phyloP scores from a whole-genome alignment of 2,113 vertebrate genomes.

The Menura novaehollandiae region DNA sequence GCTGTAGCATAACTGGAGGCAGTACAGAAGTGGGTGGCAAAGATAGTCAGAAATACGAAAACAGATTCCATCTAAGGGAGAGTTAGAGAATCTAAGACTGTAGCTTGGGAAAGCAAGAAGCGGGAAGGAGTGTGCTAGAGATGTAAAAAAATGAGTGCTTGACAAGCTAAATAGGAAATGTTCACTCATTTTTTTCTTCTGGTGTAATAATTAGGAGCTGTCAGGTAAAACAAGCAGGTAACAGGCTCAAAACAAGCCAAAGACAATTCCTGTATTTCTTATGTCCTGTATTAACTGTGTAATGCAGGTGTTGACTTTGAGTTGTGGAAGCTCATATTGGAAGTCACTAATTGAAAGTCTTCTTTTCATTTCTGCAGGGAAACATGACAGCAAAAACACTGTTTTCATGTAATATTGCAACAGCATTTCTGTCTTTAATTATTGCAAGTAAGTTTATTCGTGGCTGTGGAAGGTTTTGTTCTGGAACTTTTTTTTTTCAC shows the following conservation, averaged over 20 bases:
- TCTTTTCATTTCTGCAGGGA: not conserved
- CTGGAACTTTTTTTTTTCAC: not conserved
- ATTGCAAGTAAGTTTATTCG: conserved; percentile 29
- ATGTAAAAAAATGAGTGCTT: not conserved
- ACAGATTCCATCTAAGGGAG: not conserved
- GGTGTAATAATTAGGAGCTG: not conserved
- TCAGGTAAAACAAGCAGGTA: not conserved
- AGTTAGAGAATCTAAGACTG: not conserved
- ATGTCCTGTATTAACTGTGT: not conserved
- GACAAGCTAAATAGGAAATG: not conserved
- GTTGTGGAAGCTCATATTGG: not conserved
- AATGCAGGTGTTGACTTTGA: not conserved
- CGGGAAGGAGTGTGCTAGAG: not conserved
- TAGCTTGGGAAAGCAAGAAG: not conserved
- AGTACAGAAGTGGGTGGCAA: not conserved
- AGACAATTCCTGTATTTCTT: not conserved
- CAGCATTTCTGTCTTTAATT: conserved; percentile 25
- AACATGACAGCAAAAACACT: not conserved
- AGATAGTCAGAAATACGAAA: not conserved
- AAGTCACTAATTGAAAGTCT: not conserved
- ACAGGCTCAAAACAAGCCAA: not conserved
- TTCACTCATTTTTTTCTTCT: not conserved
- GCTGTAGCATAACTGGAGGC: not conserved
- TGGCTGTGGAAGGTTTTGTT: not conserved
- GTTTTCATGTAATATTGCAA: not conserved